A percentile compares a stretch with the other conserved stretches of the same genome.
phyloP scores from a whole-genome alignment of 2,888 invertebrate genomes.

The Tenodera sinensis region DNA sequence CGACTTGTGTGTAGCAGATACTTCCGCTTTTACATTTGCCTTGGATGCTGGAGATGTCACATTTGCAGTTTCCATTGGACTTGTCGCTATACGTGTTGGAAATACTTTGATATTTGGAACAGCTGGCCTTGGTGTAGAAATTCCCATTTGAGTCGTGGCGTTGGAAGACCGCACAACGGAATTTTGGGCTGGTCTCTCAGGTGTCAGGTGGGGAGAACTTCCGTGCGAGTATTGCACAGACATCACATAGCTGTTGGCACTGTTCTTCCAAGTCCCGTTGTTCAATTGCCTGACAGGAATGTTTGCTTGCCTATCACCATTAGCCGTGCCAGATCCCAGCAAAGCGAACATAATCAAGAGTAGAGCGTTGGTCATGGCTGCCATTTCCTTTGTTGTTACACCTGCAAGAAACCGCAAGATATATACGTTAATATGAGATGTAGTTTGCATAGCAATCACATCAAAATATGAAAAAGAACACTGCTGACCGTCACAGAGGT shows the following conservation, averaged over 20 bases:
- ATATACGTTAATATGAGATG: not conserved
- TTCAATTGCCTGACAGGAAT: not conserved
- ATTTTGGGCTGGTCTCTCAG: not conserved
- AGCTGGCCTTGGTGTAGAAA: too few species aligned
- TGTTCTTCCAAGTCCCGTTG: not conserved
- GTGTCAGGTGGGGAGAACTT: not conserved
- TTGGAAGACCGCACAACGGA: not conserved
- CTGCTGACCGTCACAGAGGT: too few species aligned
- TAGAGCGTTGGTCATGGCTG: not conserved
- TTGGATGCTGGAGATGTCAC: not conserved
- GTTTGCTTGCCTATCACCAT: not conserved
- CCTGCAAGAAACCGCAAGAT: not conserved
- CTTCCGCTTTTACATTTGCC: too few species aligned
- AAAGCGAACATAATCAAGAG: not conserved
- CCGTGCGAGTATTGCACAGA: not conserved
- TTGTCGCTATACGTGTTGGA: too few species aligned
- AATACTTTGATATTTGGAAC: too few species aligned
- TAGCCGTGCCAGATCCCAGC: not conserved
- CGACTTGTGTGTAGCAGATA: not conserved
- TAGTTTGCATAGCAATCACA: not conserved
- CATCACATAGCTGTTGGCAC: not conserved
- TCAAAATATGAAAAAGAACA: too few species aligned
- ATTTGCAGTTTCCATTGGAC: too few species aligned
- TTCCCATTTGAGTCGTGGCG: not conserved
- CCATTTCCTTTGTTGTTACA: not conserved